Conservation (phyloP, 2,888 invertebrate genomes). For the Aphidoletes aphidimyza region DNA sequence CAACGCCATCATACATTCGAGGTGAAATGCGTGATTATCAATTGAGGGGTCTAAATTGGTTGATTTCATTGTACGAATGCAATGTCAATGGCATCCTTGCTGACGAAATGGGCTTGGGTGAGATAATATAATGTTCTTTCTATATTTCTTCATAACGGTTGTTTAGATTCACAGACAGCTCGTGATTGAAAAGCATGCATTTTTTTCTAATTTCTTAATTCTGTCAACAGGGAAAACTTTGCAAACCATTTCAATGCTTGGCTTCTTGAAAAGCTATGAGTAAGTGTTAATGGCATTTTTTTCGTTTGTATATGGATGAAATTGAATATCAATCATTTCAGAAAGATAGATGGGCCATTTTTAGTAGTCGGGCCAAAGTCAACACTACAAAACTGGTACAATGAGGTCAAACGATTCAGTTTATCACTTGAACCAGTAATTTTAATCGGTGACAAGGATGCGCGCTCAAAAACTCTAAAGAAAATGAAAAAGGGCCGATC, state of each 20-base stretch:
- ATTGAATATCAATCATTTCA: conserved; percentile 62
- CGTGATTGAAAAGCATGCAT: neutral
- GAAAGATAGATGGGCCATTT: conserved; percentile 92
- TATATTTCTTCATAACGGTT: neutral
- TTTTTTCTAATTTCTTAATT: neutral
- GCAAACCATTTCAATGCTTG: conserved; percentile 96
- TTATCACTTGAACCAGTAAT: conserved; percentile 90
- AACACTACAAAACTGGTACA: conserved; percentile 97
- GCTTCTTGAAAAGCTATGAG: conserved; percentile 89
- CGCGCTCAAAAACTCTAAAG: conserved; percentile 87
- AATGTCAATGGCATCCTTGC: conserved; percentile 99
- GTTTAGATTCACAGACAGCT: no score
- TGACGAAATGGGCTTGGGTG: conserved; percentile 94
- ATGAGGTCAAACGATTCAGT: conserved; percentile 97
- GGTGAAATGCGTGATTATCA: conserved; percentile 98
- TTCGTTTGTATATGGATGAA: no score
- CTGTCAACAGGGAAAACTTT: conserved; percentile 91
- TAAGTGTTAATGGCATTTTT: conserved; percentile 4
- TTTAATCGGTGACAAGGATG: conserved; percentile 94
- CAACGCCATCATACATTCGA: conserved; percentile 90
- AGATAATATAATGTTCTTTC: neutral
- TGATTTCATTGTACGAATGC: conserved; percentile 98
- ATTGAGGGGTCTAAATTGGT: conserved; percentile 98
- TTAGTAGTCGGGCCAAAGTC: conserved; percentile 99
- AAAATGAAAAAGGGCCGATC: conserved; percentile 93